Base-by-base conservation (phyloP, 1,140 invertebrate genomes). In the Vanessa atalanta region DNA sequence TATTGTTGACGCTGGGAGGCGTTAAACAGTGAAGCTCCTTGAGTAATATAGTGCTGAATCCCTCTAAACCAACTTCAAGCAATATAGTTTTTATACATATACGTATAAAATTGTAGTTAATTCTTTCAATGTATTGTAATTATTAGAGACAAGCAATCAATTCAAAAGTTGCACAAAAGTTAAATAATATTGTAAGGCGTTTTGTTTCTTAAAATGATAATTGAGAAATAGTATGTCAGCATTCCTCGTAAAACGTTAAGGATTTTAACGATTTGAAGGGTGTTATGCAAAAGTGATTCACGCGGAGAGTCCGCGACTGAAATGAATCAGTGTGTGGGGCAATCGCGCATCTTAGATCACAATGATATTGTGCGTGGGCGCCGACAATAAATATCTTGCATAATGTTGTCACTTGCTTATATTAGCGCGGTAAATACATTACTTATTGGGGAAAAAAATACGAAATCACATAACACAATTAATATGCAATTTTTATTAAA, bases 281-380 rank as follows among this genome's bases (percentile, higher is more conserved):
- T 68, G 26, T 68, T 68, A 68, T 68, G 66, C 66, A 68, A 68
- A 68, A 43, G 53, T 68, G 51, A 68, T 57, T 57, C 66, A 68
- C 20, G 16, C 64, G 47, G 48, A 48, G 51, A 26, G 16, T 65
- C 47, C 31, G 23, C 66, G 26, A 47, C 23, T n/a, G 57, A 37
- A 61, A 61, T 61, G 57, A 61, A 26, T 61, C 57, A 61, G 57
- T 20, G 16, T 60, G 55, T 61, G 57, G 15, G 53, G 66, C 43
- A 68, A 68, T 57, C 66, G 53, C 51, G 48, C 66, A 68, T 68
- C 66, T 68, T 68, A 68, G 66, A 68, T 68, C 53, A 68, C 51
- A 68, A 68, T 57, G 66, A 68, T 37, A 43, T 23, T 11, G 26
- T 23, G 66, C 51, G 66, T 68, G 51, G 68, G 68, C 57, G 68